Percentiles rank a stretch among this genome's conserved stretches.
phyloP scores from a whole-genome alignment of 2,797 vertebrate species.

The Sciurus carolinensis region DNA sequence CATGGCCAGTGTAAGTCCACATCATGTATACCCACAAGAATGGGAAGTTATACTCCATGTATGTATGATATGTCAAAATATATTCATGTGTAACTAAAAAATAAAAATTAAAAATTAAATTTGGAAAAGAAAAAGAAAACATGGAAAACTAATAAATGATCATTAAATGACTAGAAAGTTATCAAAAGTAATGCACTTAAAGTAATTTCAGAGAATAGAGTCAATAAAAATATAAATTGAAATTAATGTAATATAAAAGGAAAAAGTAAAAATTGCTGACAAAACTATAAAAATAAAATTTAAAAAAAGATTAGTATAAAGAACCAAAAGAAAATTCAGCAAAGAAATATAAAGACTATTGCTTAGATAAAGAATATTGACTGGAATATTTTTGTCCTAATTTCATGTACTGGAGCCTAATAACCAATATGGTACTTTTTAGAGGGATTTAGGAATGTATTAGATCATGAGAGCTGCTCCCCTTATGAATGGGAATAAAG shows the following conservation, averaged over 20 bases:
- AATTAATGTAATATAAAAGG: slow-evolving; percentile 2
- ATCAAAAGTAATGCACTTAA: neutral
- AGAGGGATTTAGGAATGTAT: neutral
- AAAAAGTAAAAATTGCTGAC: neutral
- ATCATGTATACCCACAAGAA: no score
- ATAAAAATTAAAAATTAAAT: no score
- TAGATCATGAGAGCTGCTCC: neutral
- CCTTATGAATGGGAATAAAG: neutral
- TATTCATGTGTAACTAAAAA: no score
- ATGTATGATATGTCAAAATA: no score
- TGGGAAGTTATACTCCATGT: no score
- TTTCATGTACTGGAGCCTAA: neutral
- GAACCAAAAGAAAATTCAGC: no score
- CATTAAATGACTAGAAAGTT: neutral
- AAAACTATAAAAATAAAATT: neutral
- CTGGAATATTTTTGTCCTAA: no score
- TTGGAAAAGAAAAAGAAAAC: no score
- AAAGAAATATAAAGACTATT: neutral
- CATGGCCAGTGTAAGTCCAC: no score
- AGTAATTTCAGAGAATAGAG: neutral
- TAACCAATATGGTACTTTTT: neutral
- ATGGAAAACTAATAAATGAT: neutral
- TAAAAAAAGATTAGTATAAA: no score
- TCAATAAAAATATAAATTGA: neutral
- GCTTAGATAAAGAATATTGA: neutral